Evolutionary conservation across 92 coral and sea anemone species (phyloP).

Genomic region (Zoanthus gigantus): DNA sequence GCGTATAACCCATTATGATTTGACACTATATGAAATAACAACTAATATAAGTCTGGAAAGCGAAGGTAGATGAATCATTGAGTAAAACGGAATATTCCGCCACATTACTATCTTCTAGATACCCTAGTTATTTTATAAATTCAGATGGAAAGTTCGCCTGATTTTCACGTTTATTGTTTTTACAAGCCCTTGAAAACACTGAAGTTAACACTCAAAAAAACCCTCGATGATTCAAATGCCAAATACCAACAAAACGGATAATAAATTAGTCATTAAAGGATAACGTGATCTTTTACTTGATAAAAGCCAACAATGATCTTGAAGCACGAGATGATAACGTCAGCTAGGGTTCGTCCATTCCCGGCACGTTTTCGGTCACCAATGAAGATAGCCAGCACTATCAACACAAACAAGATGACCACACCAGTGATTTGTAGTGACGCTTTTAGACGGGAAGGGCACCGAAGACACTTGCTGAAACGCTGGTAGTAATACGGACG

Average conservation of each 20-base stretch:
- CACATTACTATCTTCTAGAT: too few species aligned
- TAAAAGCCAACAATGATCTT: constrained; percentile 70
- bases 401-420: constrained; percentile 48
- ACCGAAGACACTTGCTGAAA: constrained; percentile 41
- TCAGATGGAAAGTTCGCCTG: too few species aligned
- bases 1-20: too few species aligned
- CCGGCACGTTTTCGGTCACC: constrained; percentile 59
- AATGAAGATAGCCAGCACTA: constrained; percentile 58
- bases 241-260: background rate
- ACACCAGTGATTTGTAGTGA: constrained; percentile 47
- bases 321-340: constrained; percentile 66
- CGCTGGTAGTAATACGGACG: constrained; percentile 39
- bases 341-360: constrained; percentile 65
- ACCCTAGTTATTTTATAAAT: too few species aligned
- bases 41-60: too few species aligned
- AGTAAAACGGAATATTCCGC: too few species aligned
- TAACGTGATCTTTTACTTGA: constrained; percentile 43
- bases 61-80: too few species aligned
- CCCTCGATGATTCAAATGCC: too few species aligned
- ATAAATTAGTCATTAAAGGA: background rate
- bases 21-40: too few species aligned
- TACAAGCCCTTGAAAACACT: too few species aligned
- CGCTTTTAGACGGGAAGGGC: constrained; percentile 36
- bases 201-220: too few species aligned
- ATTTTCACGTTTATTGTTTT: too few species aligned